A percentile compares a stretch with the other conserved stretches of the same genome.
These are phyloP conservation scores for Seladonia tumulorum DNA, from an alignment of 2,888 invertebrate species.

Conservation along the genomic window DNA sequence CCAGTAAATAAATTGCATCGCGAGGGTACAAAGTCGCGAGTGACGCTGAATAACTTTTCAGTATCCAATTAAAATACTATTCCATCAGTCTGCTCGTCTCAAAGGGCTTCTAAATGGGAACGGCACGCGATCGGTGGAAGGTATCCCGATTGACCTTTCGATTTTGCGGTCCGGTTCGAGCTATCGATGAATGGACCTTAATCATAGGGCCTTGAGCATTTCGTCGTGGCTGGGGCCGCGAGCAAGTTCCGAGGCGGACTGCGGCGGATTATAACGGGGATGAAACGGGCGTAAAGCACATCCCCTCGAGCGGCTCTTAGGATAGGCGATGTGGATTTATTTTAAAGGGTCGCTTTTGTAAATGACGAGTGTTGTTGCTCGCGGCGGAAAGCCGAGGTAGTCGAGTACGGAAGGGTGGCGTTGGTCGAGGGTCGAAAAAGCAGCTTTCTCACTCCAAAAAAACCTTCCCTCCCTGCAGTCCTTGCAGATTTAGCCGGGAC, in stretches of 20 bases:
- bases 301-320: conserved; percentile 59
- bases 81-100: no score
- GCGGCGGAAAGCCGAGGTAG: conserved; percentile 65
- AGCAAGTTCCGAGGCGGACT: conserved; percentile 26
- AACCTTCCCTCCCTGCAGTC: conserved; percentile 29
- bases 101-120: conserved; percentile 41
- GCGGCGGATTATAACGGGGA: conserved; percentile 60
- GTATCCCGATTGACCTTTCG: conserved; percentile 65
- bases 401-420: conserved; percentile 59
- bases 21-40: background rate
- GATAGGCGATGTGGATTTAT: conserved; percentile 72
- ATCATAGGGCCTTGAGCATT: conserved; percentile 68
- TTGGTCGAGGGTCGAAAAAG: conserved; percentile 56
- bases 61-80: background rate
- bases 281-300: conserved; percentile 36
- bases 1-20: no score
- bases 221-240: conserved; percentile 46
- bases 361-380: conserved; percentile 74
- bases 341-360: conserved; percentile 73
- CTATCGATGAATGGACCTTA: conserved; percentile 76
- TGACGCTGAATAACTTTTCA: background rate
- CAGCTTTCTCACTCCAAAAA: conserved; percentile 52
- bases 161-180: conserved; percentile 66
- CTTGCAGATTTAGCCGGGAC: conserved; percentile 53
- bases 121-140: conserved; percentile 43